Percentiles rank a stretch among this genome's conserved stretches.
Evolutionary conservation across 2,113 vertebrate genomes (phyloP).

Genomic region (Apteryx mantelli): DNA sequence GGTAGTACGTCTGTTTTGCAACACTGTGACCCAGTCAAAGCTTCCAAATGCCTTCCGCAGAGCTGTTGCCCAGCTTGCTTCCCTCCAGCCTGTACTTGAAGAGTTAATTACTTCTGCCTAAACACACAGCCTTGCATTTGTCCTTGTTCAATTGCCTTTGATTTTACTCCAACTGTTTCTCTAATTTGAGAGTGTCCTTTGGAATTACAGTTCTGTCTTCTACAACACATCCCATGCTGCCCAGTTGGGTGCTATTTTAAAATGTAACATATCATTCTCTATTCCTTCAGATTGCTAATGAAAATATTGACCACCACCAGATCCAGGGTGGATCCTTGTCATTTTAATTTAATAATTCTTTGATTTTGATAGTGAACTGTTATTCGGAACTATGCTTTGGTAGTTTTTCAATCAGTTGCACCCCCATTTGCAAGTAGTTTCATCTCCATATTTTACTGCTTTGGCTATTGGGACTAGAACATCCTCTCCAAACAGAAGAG

Average conservation of each 20-base stretch:
- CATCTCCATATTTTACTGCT: not conserved
- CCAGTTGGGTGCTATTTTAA: not conserved
- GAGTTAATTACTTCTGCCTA: not conserved
- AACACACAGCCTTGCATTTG: not conserved
- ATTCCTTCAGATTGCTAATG: not conserved
- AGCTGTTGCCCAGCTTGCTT: not conserved
- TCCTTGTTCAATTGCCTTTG: not conserved
- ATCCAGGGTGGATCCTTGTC: not conserved
- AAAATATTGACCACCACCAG: not conserved
- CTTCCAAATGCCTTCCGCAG: not conserved
- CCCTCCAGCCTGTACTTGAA: not conserved
- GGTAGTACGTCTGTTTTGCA: too few species aligned
- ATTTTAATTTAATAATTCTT: not conserved
- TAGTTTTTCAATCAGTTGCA: not conserved
- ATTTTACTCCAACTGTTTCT: not conserved
- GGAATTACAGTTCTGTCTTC: not conserved
- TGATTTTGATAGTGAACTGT: not conserved
- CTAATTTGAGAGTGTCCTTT: not conserved
- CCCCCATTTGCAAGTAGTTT: not conserved
- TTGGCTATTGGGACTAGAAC: not conserved
- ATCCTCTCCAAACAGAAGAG: not conserved
- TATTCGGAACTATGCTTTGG: not conserved
- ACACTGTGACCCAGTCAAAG: not conserved
- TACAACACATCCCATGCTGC: not conserved
- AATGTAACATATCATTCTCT: not conserved